These are phyloP conservation scores for Mycalesis mineus DNA, from an alignment of 2,888 invertebrate genomes.

Conservation along the genomic window DNA sequence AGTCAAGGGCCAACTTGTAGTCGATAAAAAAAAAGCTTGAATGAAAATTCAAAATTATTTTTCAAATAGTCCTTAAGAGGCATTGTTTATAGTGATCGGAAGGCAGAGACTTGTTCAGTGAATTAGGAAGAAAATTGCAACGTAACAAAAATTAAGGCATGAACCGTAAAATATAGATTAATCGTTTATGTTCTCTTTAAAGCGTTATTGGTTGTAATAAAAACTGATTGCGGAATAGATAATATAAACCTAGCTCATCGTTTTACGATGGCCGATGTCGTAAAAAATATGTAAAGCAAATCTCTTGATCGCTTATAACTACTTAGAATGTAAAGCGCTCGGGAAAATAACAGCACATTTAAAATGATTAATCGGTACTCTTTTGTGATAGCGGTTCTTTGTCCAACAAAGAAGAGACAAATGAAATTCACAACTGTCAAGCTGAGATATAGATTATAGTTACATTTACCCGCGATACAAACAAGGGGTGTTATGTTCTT, in stretches of 20 bases:
- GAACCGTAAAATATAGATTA: background rate
- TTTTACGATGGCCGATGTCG: conserved; percentile 3
- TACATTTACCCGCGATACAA: no score
- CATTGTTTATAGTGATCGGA: no score
- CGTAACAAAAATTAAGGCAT: no score
- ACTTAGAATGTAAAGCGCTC: background rate
- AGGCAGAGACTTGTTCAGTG: no score
- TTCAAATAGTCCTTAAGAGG: no score
- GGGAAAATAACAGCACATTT: background rate
- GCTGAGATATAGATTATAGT: no score
- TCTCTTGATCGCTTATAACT: background rate
- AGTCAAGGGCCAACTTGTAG: no score
- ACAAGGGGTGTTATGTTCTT: no score
- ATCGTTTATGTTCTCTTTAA: background rate
- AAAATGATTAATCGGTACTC: conserved; percentile 2
- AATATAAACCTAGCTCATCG: conserved; percentile 6
- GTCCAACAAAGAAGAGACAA: conserved; percentile 2
- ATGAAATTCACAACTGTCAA: background rate
- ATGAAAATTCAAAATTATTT: no score
- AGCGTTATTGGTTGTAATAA: conserved; percentile 8
- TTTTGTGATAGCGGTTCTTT: background rate
- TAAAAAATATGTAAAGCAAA: conserved; percentile 5
- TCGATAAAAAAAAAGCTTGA: no score
- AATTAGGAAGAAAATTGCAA: no score
- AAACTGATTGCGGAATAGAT: conserved; percentile 6